A percentile compares a stretch with the other conserved stretches of the same genome.
Evolutionary conservation across 1,140 invertebrate genomes (phyloP).

Genomic region (Achatina immaculata): DNA sequence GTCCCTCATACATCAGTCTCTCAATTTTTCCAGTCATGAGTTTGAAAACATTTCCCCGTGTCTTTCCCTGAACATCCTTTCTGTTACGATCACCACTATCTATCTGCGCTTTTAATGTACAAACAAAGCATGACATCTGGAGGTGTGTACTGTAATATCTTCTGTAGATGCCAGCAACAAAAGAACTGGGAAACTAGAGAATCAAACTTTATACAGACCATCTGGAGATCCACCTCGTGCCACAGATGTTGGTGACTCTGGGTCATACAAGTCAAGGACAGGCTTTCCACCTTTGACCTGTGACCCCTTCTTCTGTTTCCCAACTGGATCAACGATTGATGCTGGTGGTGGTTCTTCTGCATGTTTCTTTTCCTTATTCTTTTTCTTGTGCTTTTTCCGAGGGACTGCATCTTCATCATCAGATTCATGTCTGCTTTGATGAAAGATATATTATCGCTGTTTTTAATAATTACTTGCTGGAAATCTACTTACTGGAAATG

Average conservation of each 20-base stretch:
- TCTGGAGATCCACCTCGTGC: not conserved
- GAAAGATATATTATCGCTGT: not conserved
- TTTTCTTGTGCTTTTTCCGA: conserved; percentile 32
- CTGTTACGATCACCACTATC: no score
- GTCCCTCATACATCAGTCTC: no score
- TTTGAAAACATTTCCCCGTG: no score
- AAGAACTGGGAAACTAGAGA: no score
- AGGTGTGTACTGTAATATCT: no score
- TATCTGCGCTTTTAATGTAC: no score
- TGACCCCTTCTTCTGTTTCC: conserved; percentile 3
- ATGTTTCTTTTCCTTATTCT: conserved; percentile 33
- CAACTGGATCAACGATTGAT: not conserved
- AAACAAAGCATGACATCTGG: no score
- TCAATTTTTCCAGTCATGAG: no score
- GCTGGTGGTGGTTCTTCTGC: not conserved
- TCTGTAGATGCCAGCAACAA: no score
- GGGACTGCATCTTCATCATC: conserved; percentile 29
- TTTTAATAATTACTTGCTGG: no score
- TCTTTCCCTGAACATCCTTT: no score
- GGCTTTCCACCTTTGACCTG: conserved; percentile 19
- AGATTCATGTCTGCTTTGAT: conserved; percentile 12
- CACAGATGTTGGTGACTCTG: conserved; percentile 22
- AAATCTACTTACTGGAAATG: not conserved
- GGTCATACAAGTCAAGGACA: conserved; percentile 21
- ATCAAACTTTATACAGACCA: conserved; percentile 16